These are phyloP conservation scores for Ommatoiulus sabulosus DNA, from an alignment of 2,888 invertebrate genomes.

Conservation along the genomic window DNA sequence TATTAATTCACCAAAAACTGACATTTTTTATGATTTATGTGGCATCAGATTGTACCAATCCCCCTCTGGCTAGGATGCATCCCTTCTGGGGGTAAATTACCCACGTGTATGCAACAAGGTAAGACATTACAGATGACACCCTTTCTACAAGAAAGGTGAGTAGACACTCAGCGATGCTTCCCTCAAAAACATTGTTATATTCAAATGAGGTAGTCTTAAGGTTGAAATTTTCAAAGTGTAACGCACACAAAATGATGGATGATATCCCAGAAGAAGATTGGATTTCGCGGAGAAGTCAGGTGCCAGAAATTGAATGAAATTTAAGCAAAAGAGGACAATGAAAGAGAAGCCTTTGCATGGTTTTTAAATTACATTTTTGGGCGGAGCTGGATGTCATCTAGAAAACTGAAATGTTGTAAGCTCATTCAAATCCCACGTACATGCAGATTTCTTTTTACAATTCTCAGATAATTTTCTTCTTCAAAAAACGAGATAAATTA, in stretches of 20 bases:
- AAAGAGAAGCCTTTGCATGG: not conserved
- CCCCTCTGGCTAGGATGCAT: not conserved
- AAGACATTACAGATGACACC: constrained; percentile 45
- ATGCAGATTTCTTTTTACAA: not conserved
- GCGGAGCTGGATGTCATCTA: constrained; percentile 38
- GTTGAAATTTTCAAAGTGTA: constrained; percentile 13
- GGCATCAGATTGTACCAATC: constrained; percentile 35
- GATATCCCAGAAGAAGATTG: constrained; percentile 25
- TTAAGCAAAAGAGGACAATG: not conserved
- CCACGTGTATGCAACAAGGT: not conserved
- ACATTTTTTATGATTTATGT: constrained; percentile 31
- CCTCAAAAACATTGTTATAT: not conserved
- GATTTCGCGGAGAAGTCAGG: not conserved
- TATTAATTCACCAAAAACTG: constrained; percentile 24
- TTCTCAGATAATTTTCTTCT: not conserved
- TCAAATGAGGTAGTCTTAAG: not conserved
- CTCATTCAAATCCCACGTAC: constrained; percentile 34
- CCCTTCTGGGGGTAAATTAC: constrained; percentile 6
- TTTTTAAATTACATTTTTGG: constrained; percentile 12
- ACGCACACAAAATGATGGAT: not conserved
- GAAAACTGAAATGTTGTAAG: constrained; percentile 31
- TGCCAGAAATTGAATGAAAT: constrained; percentile 15
- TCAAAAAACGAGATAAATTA: constrained; percentile 37
- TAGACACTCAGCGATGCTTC: not conserved
- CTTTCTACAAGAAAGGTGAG: not conserved